Base-by-base conservation (phyloP, 2,888 invertebrate genomes). In the Aspidapion aeneum region DNA sequence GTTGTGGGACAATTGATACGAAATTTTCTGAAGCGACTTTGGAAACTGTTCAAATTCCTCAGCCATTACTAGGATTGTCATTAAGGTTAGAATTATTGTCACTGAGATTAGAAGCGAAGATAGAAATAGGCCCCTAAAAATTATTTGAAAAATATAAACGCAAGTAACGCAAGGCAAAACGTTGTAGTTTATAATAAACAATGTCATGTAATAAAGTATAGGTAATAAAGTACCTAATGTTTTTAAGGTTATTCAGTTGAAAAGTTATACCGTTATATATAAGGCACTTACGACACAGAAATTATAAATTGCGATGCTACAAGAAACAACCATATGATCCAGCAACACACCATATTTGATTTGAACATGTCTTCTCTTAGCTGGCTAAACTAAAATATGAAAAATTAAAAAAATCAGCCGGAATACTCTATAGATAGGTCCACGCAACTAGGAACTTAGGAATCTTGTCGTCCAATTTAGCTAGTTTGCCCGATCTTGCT, bases 341-440 rank as follows among this genome's bases (percentile, higher is more conserved):
- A 90, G 74, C 95, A 94, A 81, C 96, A 96, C 76, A 94, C 85
- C 84, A 96, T 92, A 78, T 97, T 96, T 17, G 96, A 96, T 77
- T 94, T 93, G 82, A 96, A 96, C 87, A 96, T 95, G 73, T 90
- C 90, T 81, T 97, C 96, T 61, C 93, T 88, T 62, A 94, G 83
- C 75, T 90, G 88, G 67, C 90, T 90, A 79, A 95, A 97, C 86
- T 84, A 74, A 55, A 80, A 79, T 55, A 64, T 68, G 71, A 18
- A 18, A 21, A 35, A n/a, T n/a, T n/a, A n/a, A n/a, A n/a, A n/a
- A n/a, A n/a, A n/a, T n/a, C n/a, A n/a, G n/a, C n/a, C n/a, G n/a
- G n/a, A n/a, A n/a, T n/a, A n/a, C n/a, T n/a, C n/a, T n/a, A n/a
- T n/a, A n/a, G n/a, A n/a, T n/a, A n/a, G n/a, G n/a, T n/a, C n/a